Evolutionary conservation across 2,797 vertebrate genomes (phyloP).

Genomic region (Eurystomus glaucurus): DNA sequence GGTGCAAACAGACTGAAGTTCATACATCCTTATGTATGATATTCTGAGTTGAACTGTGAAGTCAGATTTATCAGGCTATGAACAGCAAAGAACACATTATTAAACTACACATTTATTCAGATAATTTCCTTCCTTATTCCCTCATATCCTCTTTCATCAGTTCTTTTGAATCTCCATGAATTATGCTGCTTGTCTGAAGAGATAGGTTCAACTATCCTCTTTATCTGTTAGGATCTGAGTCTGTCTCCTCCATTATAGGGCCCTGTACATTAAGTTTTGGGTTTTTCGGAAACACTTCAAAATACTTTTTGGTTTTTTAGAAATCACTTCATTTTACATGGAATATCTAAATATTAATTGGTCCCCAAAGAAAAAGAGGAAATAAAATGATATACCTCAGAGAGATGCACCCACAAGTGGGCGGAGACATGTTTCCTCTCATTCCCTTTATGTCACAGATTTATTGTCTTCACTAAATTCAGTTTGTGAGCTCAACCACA

Average conservation of each 20-base stretch:
- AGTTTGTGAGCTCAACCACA: background rate
- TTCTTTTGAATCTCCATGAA: background rate
- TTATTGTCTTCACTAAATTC: background rate
- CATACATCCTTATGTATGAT: constrained; percentile 18
- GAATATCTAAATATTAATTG: background rate
- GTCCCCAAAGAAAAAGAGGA: background rate
- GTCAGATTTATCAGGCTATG: constrained; percentile 8
- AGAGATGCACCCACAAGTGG: background rate
- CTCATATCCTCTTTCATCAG: background rate
- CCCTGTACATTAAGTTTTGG: background rate
- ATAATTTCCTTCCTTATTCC: background rate
- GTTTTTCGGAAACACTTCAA: background rate
- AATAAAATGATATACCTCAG: background rate
- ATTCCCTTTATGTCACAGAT: background rate
- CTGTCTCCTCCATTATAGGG: background rate
- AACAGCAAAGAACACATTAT: constrained; percentile 1
- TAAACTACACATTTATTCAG: background rate
- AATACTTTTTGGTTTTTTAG: rapidly evolving
- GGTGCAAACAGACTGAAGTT: constrained; percentile 15
- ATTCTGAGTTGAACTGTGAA: constrained; percentile 55
- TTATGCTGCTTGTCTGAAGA: background rate
- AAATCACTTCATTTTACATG: background rate
- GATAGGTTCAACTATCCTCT: background rate
- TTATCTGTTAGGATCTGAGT: background rate
- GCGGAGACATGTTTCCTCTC: background rate